Evolutionary conservation across 2,113 vertebrate species (phyloP).

Genomic region (Pelodiscus sinensis): DNA sequence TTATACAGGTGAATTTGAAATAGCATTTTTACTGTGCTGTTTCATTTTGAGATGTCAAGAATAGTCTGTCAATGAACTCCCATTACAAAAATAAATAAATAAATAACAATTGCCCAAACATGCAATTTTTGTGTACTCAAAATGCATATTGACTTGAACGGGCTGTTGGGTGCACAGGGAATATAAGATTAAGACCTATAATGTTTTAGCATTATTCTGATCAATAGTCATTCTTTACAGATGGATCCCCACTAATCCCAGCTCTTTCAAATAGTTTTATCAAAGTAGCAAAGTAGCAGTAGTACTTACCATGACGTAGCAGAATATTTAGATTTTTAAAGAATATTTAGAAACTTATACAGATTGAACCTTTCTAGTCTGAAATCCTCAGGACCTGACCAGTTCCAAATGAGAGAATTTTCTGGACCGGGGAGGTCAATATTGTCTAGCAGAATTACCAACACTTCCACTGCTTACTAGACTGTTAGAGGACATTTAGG

Average conservation of each 20-base stretch:
- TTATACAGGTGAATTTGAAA: neutral
- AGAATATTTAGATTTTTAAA: neutral
- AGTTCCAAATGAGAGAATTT: no score
- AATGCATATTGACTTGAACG: neutral
- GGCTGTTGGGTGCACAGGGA: neutral
- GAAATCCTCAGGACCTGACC: no score
- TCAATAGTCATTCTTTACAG: neutral
- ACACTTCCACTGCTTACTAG: no score
- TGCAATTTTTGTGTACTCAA: neutral
- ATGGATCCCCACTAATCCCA: neutral
- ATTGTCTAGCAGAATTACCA: no score
- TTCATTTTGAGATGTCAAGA: neutral
- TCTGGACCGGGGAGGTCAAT: no score
- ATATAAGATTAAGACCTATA: neutral
- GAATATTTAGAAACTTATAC: neutral
- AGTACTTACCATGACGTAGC: neutral
- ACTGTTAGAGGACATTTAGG: no score
- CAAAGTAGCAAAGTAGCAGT: no score
- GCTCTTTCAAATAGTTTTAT: neutral
- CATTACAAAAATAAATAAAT: neutral
- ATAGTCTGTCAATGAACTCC: neutral
- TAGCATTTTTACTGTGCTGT: neutral
- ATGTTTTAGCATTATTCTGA: neutral
- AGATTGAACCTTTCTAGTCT: no score
- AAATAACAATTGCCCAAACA: neutral